Percentiles rank a stretch among this genome's conserved stretches.
Evolutionary conservation across 2,113 vertebrate genomes (phyloP).

Genomic region (Gorsachius goisagi): DNA sequence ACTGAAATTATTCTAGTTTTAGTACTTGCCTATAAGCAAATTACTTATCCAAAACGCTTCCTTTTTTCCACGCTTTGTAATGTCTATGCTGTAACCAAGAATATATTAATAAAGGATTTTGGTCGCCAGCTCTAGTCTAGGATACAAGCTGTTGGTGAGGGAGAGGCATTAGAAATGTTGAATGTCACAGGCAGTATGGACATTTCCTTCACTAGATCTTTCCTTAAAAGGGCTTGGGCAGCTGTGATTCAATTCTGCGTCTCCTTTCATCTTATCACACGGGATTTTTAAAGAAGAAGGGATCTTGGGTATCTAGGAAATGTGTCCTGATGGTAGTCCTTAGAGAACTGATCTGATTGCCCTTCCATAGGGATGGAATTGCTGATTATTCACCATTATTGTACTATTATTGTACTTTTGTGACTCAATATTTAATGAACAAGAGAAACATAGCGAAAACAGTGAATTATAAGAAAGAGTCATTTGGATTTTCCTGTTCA

Average conservation of each 20-base stretch:
- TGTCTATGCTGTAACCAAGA: neutral
- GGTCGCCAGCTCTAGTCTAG: neutral
- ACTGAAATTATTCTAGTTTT: neutral
- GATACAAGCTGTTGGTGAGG: neutral
- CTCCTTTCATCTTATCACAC: neutral
- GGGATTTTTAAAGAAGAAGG: neutral
- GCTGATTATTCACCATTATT: slow-evolving; percentile 30
- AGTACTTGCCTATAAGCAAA: neutral
- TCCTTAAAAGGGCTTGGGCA: neutral
- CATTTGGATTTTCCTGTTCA: neutral
- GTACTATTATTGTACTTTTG: slow-evolving; percentile 24
- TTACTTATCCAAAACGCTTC: neutral
- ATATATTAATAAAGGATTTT: neutral
- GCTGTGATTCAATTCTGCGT: neutral
- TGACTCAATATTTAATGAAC: neutral
- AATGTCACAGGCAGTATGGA: neutral
- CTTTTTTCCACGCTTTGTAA: neutral
- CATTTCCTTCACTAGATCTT: neutral
- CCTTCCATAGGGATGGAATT: slow-evolving; percentile 39
- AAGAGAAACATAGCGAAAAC: neutral
- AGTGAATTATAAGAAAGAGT: neutral
- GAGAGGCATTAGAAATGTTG: neutral
- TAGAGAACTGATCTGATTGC: neutral
- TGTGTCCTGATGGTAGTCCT: neutral
- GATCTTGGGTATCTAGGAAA: neutral